Evolutionary conservation across 2,797 vertebrate genomes (phyloP).

Genomic region (Rhabdophis nuchalis): DNA sequence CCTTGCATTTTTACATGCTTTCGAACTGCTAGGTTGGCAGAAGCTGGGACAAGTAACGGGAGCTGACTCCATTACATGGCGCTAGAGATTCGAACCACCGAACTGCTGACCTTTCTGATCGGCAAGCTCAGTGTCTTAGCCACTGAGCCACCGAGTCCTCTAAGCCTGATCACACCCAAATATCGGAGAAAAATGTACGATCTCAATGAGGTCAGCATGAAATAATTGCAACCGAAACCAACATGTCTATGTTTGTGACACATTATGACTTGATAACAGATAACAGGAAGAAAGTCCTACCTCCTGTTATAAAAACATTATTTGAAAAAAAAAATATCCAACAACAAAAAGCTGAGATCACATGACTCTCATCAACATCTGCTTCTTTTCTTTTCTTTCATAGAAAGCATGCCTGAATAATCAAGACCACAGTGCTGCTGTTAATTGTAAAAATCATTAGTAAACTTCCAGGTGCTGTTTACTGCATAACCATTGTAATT

Average conservation of each 20-base stretch:
- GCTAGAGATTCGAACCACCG: too few species aligned
- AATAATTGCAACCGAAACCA: background rate
- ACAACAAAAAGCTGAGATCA: constrained; percentile 16
- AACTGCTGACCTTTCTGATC: too few species aligned
- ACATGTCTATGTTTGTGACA: background rate
- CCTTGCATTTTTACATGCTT: too few species aligned
- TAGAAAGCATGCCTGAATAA: constrained; percentile 72
- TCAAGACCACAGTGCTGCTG: constrained; percentile 68
- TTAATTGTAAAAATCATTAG: constrained; percentile 82
- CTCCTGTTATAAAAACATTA: constrained; percentile 18
- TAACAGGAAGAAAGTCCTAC: constrained; percentile 32
- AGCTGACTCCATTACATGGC: too few species aligned
- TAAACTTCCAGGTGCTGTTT: constrained; percentile 82
- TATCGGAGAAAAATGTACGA: accelerated
- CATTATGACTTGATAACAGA: background rate
- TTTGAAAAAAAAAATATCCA: background rate
- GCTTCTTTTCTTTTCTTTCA: constrained; percentile 76
- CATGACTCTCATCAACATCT: constrained; percentile 72
- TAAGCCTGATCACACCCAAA: background rate
- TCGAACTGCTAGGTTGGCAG: too few species aligned
- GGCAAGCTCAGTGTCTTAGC: too few species aligned
- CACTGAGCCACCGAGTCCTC: too few species aligned
- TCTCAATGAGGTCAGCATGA: background rate
- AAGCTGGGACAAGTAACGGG: too few species aligned
- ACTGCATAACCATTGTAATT: constrained; percentile 78